Evolutionary conservation across 2,113 vertebrate genomes (phyloP).

Genomic region (Pedetes capensis): DNA sequence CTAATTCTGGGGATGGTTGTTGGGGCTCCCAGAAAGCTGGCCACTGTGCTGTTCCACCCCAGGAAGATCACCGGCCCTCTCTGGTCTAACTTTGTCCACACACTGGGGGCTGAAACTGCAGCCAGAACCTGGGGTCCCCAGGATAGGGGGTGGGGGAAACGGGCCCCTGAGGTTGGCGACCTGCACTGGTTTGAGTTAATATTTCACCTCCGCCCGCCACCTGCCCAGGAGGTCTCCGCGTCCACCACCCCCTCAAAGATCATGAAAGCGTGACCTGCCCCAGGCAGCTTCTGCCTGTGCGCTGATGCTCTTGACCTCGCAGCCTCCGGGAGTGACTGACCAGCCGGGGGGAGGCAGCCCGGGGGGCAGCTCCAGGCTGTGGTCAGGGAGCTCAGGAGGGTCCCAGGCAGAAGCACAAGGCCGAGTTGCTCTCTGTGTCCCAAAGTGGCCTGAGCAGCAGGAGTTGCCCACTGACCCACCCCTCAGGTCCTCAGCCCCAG

Average conservation of each 20-base stretch:
- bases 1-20: too few relatives aligned
- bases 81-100: not conserved
- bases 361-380: not conserved
- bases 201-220: not conserved
- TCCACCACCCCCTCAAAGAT: not conserved
- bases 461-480: too few relatives aligned
- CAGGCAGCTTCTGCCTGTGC: too few relatives aligned
- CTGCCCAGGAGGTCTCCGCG: not conserved
- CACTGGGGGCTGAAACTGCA: too few relatives aligned
- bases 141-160: rapidly evolving
- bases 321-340: too few relatives aligned
- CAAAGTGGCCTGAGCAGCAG: not conserved
- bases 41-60: rapidly evolving
- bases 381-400: too few relatives aligned
- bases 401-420: too few relatives aligned
- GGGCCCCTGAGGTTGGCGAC: too few relatives aligned
- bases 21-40: not conserved
- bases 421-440: too few relatives aligned
- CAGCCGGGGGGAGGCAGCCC: not conserved
- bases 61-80: not conserved
- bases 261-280: not conserved
- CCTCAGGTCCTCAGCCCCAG: too few relatives aligned
- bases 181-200: not conserved
- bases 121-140: not conserved
- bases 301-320: too few relatives aligned